phyloP scores from a whole-genome alignment of 2,113 vertebrate species.

The Hippocampus zosterae region DNA sequence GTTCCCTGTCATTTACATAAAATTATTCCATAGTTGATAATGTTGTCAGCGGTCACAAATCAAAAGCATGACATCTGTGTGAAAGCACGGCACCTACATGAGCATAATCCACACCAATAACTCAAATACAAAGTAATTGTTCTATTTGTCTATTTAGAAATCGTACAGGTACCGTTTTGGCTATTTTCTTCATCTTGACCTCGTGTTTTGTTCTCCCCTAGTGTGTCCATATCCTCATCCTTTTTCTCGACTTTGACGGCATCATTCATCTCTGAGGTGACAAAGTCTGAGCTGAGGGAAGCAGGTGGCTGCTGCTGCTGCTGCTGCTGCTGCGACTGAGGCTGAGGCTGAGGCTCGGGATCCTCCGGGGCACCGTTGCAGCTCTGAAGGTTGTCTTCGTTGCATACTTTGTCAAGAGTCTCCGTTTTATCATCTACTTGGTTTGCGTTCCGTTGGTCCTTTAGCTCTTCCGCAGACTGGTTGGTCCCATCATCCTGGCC shows the following conservation, averaged over 20 bases:
- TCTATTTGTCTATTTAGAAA: not conserved
- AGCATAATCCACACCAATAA: not conserved
- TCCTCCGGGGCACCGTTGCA: conserved; percentile 25
- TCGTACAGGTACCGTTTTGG: conserved; percentile 17
- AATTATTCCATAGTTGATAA: too few species aligned
- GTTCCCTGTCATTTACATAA: not conserved
- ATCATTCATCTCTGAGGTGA: conserved; percentile 30
- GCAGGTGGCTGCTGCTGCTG: not conserved
- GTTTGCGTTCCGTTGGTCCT: conserved; percentile 82
- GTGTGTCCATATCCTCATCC: conserved; percentile 43
- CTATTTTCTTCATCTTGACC: conserved; percentile 24
- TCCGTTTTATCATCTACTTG: conserved; percentile 23
- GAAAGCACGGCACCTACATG: not conserved
- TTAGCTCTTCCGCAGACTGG: conserved; percentile 63
- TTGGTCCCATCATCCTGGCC: conserved; percentile 60
- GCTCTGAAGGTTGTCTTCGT: conserved; percentile 22
- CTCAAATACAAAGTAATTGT: too few species aligned
- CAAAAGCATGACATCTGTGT: not conserved
- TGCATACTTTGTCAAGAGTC: conserved; percentile 8
- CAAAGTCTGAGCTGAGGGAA: conserved; percentile 30
- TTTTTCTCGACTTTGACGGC: conserved; percentile 24
- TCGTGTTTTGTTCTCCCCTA: conserved; percentile 36
- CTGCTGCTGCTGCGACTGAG: too few species aligned
- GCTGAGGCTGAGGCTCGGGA: not conserved
- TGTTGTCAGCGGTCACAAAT: not conserved